These are phyloP conservation scores for Pachyseris speciosa DNA, from an alignment of 64 coral and sea anemone species.

Conservation along the genomic window DNA sequence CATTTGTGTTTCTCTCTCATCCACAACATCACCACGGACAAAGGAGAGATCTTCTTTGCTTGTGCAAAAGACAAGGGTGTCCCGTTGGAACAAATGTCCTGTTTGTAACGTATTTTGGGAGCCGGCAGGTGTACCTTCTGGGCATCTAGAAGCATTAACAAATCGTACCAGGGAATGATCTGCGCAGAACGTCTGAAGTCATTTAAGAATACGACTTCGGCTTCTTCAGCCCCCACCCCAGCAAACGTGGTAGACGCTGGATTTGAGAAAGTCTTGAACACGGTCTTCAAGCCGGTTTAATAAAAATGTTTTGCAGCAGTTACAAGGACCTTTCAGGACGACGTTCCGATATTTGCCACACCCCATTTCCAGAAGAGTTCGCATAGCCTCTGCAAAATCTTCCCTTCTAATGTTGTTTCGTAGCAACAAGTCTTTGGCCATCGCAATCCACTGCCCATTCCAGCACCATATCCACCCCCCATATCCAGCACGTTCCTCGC, in stretches of 20 bases:
- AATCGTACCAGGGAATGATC: constrained; percentile 67
- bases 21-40: constrained; percentile 6
- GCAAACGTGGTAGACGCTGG: constrained; percentile 61
- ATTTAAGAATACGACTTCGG: constrained; percentile 74
- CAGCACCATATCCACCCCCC: too few relatives aligned
- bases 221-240: constrained; percentile 67
- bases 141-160: constrained; percentile 64
- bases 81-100: constrained; percentile 12
- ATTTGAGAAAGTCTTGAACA: constrained; percentile 74
- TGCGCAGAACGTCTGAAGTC: constrained; percentile 49
- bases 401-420: constrained; percentile 28
- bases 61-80: constrained; percentile 15
- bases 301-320: constrained; percentile 80
- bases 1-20: constrained; percentile 30
- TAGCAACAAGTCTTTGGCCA: constrained; percentile 45
- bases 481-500: constrained; percentile 22
- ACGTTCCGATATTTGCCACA: constrained; percentile 70
- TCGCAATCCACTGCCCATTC: constrained; percentile 34
- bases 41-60: constrained; percentile 3
- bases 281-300: constrained; percentile 59
- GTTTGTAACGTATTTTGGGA: constrained; percentile 40
- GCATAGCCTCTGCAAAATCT: constrained; percentile 49
- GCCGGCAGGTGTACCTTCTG: constrained; percentile 40
- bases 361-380: constrained; percentile 48
- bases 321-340: constrained; percentile 49